These are phyloP conservation scores for Papilio aristodemus DNA, from an alignment of 1,140 invertebrate genomes.

Conservation along the genomic window DNA sequence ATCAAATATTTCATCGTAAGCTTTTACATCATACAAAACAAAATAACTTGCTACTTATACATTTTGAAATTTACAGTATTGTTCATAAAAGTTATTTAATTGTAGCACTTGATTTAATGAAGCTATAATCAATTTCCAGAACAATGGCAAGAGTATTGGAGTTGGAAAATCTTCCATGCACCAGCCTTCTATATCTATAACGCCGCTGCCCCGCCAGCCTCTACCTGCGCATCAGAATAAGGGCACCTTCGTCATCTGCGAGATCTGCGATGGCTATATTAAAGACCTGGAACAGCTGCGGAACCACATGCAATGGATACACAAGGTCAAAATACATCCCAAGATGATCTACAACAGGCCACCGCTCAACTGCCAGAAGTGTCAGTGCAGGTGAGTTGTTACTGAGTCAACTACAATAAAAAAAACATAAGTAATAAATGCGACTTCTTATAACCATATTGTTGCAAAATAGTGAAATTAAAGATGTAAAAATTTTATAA, in stretches of 20 bases:
- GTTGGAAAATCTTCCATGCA: slow-evolving; percentile 52
- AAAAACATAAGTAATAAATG: slow-evolving; percentile 2
- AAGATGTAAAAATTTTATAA: too few species aligned
- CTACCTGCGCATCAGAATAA: slow-evolving; percentile 80
- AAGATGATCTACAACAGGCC: slow-evolving; percentile 97
- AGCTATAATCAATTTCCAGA: slow-evolving; percentile 43
- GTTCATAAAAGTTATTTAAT: not conserved
- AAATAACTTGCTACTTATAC: not conserved
- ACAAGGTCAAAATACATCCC: slow-evolving; percentile 97
- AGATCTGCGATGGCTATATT: slow-evolving; percentile 97
- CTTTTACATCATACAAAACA: too few species aligned
- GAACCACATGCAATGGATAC: slow-evolving; percentile 98
- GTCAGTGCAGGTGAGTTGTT: slow-evolving; percentile 88
- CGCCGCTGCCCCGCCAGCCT: slow-evolving; percentile 88
- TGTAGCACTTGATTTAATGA: not conserved
- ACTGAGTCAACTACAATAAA: slow-evolving; percentile 12
- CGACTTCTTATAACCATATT: too few species aligned
- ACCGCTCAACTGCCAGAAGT: slow-evolving; percentile 97
- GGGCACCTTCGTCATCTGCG: slow-evolving; percentile 94
- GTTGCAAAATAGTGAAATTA: too few species aligned
- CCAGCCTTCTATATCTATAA: slow-evolving; percentile 94
- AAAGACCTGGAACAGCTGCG: slow-evolving; percentile 95
- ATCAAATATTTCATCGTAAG: too few species aligned
- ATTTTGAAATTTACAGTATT: not conserved
- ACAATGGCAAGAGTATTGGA: slow-evolving; percentile 45